phyloP scores from a whole-genome alignment of 1,140 invertebrate species.

The Gonatopus flavifemur region DNA sequence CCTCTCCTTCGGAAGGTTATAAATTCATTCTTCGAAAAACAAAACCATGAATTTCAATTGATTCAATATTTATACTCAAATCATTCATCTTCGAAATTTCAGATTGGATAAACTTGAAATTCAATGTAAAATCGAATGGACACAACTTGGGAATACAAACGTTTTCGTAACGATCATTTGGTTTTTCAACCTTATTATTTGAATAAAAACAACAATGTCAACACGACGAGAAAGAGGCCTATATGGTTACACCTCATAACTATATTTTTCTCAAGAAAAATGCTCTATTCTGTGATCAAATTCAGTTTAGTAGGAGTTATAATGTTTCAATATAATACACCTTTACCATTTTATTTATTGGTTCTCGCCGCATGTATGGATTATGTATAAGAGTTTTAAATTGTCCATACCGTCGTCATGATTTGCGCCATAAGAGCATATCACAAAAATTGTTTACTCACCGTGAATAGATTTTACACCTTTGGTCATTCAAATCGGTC shows the following conservation, averaged over 20 bases:
- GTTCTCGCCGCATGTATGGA: slow-evolving; percentile 32
- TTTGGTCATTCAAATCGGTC: background rate
- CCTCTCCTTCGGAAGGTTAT: too few relatives aligned
- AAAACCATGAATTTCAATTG: too few relatives aligned
- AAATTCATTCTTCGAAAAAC: too few relatives aligned
- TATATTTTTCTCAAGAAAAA: slow-evolving; percentile 34
- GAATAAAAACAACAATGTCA: too few relatives aligned
- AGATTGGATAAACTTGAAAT: too few relatives aligned
- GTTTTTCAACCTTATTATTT: too few relatives aligned
- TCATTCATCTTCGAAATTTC: too few relatives aligned
- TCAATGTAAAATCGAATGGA: too few relatives aligned
- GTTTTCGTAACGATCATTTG: too few relatives aligned
- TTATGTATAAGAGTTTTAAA: slow-evolving; percentile 19
- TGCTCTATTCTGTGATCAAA: slow-evolving; percentile 32
- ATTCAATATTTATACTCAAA: too few relatives aligned
- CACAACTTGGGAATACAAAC: too few relatives aligned
- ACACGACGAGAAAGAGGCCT: too few relatives aligned
- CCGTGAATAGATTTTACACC: background rate
- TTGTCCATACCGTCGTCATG: background rate
- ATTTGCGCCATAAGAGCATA: background rate
- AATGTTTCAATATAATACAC: slow-evolving; percentile 30
- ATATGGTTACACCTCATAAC: slow-evolving; percentile 32
- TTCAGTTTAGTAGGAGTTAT: slow-evolving; percentile 29
- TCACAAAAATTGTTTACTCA: background rate
- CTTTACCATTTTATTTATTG: slow-evolving; percentile 30